Conservation (phyloP, 2,113 vertebrate species). For the Urocolius indicus region DNA sequence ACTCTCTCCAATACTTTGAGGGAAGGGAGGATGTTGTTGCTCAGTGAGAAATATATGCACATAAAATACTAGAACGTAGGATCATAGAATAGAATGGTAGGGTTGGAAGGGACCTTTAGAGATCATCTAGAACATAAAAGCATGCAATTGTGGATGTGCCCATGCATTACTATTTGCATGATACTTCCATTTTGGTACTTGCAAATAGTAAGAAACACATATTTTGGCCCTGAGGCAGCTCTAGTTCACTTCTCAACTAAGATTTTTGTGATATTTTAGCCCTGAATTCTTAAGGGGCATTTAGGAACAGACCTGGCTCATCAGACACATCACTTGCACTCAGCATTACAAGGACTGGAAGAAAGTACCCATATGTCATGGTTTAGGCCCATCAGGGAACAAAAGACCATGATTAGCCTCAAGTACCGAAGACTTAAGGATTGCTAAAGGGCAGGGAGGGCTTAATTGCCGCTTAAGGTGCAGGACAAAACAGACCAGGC, state of each 20-base stretch:
- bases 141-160: neutral
- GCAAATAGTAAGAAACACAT: neutral
- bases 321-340: neutral
- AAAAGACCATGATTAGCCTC: too few relatives aligned
- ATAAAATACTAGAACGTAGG: neutral
- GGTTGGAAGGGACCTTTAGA: too few relatives aligned
- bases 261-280: neutral
- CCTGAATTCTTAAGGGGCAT: neutral
- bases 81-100: too few relatives aligned
- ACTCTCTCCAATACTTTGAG: neutral
- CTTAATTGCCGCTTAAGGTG: too few relatives aligned
- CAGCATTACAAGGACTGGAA: neutral
- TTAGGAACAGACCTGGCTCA: neutral
- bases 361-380: neutral
- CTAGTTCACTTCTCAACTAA: neutral
- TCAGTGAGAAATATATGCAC: neutral
- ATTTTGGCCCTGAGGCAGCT: neutral
- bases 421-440: too few relatives aligned
- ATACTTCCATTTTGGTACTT: neutral
- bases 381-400: too few relatives aligned
- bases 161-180: neutral
- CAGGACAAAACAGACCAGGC: too few relatives aligned
- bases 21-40: neutral
- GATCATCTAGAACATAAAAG: fast-evolving
- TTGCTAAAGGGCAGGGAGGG: too few relatives aligned